phyloP scores from a whole-genome alignment of 2,113 vertebrate genomes.

The Tapirus terrestris region DNA sequence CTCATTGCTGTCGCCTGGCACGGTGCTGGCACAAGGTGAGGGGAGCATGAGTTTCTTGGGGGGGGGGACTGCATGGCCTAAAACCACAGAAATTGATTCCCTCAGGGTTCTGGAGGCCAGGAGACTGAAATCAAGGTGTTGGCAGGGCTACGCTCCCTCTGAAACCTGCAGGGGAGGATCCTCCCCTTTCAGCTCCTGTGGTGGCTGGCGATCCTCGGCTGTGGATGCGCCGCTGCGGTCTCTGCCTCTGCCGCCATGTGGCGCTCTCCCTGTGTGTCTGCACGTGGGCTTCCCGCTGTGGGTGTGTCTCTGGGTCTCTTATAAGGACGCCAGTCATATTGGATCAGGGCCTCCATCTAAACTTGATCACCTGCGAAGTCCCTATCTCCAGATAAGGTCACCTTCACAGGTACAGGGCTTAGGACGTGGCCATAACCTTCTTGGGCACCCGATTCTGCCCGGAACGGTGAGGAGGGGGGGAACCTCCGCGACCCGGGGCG shows the following conservation, averaged over 20 bases:
- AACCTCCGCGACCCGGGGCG: accelerated
- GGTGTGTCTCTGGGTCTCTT: neutral
- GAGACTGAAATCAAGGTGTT: accelerated
- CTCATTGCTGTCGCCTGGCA: no score
- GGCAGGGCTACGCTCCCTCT: accelerated
- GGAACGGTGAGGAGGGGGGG: accelerated
- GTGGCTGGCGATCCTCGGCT: no score
- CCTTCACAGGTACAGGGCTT: accelerated
- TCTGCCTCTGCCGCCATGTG: neutral
- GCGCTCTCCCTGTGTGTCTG: no score
- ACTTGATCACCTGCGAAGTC: neutral
- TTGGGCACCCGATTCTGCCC: neutral
- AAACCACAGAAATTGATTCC: neutral
- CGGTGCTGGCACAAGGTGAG: neutral
- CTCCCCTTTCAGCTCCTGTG: accelerated
- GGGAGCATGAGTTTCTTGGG: accelerated
- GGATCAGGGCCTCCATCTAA: neutral
- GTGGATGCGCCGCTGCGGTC: accelerated
- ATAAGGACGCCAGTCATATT: neutral
- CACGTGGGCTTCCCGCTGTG: neutral
- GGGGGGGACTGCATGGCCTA: neutral
- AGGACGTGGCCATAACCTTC: neutral
- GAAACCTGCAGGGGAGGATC: neutral
- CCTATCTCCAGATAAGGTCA: neutral
- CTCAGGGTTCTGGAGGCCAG: neutral